Conservation (phyloP, 2,888 invertebrate species). For the Notodonta ziczac region DNA sequence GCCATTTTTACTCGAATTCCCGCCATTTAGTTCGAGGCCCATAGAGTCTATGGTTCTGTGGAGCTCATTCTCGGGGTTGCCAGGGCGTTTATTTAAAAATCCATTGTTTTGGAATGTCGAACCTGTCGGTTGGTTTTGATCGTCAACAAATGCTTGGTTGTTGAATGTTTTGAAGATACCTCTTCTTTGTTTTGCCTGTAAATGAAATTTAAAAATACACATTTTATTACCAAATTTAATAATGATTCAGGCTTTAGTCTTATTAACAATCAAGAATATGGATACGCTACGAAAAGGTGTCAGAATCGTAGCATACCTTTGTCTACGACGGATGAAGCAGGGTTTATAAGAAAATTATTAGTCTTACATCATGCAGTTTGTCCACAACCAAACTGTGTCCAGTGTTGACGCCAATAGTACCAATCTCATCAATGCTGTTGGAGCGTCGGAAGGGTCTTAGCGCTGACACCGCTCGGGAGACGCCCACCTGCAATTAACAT, state of each 20-base stretch:
- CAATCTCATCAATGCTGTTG: slow-evolving; percentile 67
- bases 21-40: slow-evolving; percentile 59
- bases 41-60: slow-evolving; percentile 68
- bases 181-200: slow-evolving; percentile 51
- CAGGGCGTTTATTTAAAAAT: slow-evolving; percentile 64
- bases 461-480: slow-evolving; percentile 90
- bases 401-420: slow-evolving; percentile 88
- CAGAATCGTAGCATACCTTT: too few relatives aligned
- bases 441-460: slow-evolving; percentile 86
- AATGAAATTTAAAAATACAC: slow-evolving; percentile 16
- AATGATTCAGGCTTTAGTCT: too few relatives aligned
- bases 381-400: slow-evolving; percentile 84
- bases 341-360: too few relatives aligned
- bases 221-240: not conserved
- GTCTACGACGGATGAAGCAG: too few relatives aligned
- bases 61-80: slow-evolving; percentile 64
- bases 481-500: slow-evolving; percentile 78
- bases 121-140: slow-evolving; percentile 32
- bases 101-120: slow-evolving; percentile 54
- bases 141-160: slow-evolving; percentile 57
- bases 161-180: slow-evolving; percentile 49
- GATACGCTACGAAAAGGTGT: too few relatives aligned
- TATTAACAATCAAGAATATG: not conserved
- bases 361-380: slow-evolving; percentile 67
- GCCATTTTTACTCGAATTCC: slow-evolving; percentile 29